Percentiles rank a stretch among this genome's conserved stretches.
Evolutionary conservation across 2,888 invertebrate genomes (phyloP).

Genomic region (Macaria notata): DNA sequence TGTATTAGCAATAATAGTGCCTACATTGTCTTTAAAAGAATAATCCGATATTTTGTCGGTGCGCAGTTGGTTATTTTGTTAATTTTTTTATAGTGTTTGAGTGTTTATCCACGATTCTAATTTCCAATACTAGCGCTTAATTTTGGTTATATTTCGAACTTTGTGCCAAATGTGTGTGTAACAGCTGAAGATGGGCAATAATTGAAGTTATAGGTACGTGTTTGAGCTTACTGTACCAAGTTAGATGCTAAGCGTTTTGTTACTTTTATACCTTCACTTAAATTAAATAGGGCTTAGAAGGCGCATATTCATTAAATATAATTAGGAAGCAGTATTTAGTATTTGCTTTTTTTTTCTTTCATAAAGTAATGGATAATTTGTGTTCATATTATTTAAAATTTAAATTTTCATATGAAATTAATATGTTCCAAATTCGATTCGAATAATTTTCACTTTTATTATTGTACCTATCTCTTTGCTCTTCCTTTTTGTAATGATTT

Average conservation of each 20-base stretch:
- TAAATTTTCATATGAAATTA: too few relatives aligned
- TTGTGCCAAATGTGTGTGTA: constrained; percentile 71
- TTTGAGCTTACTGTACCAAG: constrained; percentile 31
- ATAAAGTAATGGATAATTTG: too few relatives aligned
- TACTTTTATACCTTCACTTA: constrained; percentile 20
- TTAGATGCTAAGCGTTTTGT: constrained; percentile 27
- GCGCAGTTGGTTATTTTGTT: constrained; percentile 70
- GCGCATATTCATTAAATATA: neutral
- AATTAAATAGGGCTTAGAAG: constrained; percentile 4
- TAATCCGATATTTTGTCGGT: constrained; percentile 55
- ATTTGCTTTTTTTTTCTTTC: too few relatives aligned
- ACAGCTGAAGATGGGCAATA: constrained; percentile 58
- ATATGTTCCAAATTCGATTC: neutral
- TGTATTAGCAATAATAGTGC: constrained; percentile 79
- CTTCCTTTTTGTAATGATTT: too few relatives aligned
- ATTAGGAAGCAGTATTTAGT: neutral
- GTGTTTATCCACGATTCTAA: constrained; percentile 60
- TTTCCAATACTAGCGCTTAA: constrained; percentile 47
- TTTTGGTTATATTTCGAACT: constrained; percentile 48
- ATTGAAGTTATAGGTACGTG: constrained; percentile 36
- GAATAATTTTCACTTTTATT: neutral
- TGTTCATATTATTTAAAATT: too few relatives aligned
- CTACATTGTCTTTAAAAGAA: constrained; percentile 78
- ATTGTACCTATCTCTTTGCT: too few relatives aligned
- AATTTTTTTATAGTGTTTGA: constrained; percentile 69